Percentiles rank a stretch among this genome's conserved stretches.
Evolutionary conservation across 2,888 invertebrate species (phyloP).

Genomic region (Drosophila paramelanica): DNA sequence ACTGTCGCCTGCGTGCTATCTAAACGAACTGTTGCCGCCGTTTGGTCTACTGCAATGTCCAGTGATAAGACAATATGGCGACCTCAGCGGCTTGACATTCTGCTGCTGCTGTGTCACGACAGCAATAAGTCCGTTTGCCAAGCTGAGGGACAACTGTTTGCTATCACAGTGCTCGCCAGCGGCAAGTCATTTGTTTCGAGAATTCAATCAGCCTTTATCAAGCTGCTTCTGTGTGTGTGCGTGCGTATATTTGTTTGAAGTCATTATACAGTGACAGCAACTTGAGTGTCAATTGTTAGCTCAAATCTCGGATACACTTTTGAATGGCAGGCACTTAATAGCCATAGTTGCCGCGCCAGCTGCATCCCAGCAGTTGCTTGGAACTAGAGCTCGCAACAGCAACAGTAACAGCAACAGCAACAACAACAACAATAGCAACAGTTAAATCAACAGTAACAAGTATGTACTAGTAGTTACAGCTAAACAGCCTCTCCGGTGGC

Average conservation of each 20-base stretch:
- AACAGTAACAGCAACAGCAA: conserved; percentile 1
- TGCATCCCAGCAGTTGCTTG: conserved; percentile 39
- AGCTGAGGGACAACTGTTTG: conserved; percentile 29
- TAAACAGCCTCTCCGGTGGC: conserved; percentile 62
- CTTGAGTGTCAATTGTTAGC: conserved; percentile 63
- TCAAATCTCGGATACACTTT: conserved; percentile 55
- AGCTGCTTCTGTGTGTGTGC: conserved; percentile 1
- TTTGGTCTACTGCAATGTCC: conserved; percentile 30
- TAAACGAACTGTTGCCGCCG: conserved; percentile 31
- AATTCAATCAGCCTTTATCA: conserved; percentile 46
- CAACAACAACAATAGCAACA: conserved; percentile 30
- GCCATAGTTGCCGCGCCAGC: conserved; percentile 34
- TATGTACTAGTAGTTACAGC: conserved; percentile 50
- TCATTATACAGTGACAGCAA: conserved; percentile 49
- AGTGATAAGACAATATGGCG: conserved; percentile 36
- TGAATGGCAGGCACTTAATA: conserved; percentile 57
- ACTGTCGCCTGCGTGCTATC: conserved; percentile 35
- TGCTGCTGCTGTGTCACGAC: conserved; percentile 7
- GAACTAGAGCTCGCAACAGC: conserved; percentile 12
- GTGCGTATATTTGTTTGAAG: conserved; percentile 22
- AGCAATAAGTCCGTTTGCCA: conserved; percentile 29
- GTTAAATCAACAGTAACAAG: conserved; percentile 38
- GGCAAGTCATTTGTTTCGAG: conserved; percentile 31
- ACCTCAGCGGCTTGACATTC: conserved; percentile 11
- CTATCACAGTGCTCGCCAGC: conserved; percentile 30